Conservation (phyloP, 1,140 invertebrate species). For the Drosophila parabipectinata region DNA sequence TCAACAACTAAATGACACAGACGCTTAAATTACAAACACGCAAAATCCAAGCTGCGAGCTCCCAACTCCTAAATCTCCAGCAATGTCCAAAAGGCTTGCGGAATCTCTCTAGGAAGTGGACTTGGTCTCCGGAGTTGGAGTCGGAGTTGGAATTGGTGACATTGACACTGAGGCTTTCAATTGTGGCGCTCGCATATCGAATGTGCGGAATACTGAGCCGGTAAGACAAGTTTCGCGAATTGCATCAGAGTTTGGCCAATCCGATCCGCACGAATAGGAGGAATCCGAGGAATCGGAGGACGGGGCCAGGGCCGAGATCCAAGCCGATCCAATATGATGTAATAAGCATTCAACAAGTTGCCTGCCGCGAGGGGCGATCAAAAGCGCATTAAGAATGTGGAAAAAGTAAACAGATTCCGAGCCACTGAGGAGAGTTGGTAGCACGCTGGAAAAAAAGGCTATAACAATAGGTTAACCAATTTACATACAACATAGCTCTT, state of each 20-base stretch:
- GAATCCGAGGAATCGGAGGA: constrained; percentile 1
- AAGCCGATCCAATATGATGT: constrained; percentile 65
- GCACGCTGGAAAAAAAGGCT: constrained; percentile 11
- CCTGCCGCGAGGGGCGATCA: constrained; percentile 30
- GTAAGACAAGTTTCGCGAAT: constrained; percentile 79
- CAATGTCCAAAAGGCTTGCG: not conserved
- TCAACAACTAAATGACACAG: constrained; percentile 77
- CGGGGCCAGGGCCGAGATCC: constrained; percentile 23
- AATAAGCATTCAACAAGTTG: constrained; percentile 57
- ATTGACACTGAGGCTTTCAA: constrained; percentile 81
- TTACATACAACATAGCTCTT: not conserved
- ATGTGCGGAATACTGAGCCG: constrained; percentile 70
- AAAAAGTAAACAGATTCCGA: constrained; percentile 32
- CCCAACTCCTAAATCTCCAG: constrained; percentile 47
- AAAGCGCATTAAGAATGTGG: constrained; percentile 67
- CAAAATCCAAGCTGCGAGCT: constrained; percentile 37
- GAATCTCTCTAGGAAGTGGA: constrained; percentile 46
- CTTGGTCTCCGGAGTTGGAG: constrained; percentile 6
- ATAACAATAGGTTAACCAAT: not conserved
- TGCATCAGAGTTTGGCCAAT: constrained; percentile 64
- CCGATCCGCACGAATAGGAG: constrained; percentile 4
- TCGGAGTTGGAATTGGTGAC: constrained; percentile 42
- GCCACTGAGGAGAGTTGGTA: constrained; percentile 16
- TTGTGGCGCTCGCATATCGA: constrained; percentile 79
- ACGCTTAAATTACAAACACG: constrained; percentile 78